Conservation (phyloP, 2,797 vertebrate genomes). For the Gadopsis marmoratus region DNA sequence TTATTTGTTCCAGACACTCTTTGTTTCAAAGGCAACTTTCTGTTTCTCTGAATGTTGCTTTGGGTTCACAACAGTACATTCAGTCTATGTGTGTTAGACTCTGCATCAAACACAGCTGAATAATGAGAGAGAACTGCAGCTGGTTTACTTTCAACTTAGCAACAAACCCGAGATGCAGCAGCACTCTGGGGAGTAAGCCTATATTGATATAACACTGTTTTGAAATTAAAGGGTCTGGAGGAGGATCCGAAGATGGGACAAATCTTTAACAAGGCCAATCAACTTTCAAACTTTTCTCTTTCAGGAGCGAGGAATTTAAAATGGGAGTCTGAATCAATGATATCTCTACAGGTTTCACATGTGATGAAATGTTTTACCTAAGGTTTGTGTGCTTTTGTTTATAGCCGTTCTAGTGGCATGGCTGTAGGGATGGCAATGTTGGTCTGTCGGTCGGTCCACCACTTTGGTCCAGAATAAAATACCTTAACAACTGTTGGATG, state of each 20-base stretch:
- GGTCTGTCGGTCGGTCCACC: neutral
- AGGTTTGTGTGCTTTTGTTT: neutral
- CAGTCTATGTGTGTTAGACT: conserved; percentile 21
- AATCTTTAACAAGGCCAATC: conserved; percentile 31
- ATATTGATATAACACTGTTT: conserved; percentile 49
- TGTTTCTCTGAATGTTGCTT: conserved; percentile 29
- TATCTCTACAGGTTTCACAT: neutral
- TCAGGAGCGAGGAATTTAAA: conserved; percentile 2
- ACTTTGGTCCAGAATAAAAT: neutral
- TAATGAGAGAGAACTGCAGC: conserved; percentile 51
- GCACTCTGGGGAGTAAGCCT: conserved; percentile 50
- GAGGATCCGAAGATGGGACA: conserved; percentile 18
- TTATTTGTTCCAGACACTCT: conserved; percentile 27
- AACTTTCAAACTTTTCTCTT: conserved; percentile 47
- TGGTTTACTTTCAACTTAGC: conserved; percentile 57
- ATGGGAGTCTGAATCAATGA: conserved; percentile 4
- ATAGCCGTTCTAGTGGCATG: fast-evolving
- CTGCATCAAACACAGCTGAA: conserved; percentile 49
- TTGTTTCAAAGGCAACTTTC: conserved; percentile 21
- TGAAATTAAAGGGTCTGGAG: conserved; percentile 50
- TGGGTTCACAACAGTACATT: conserved; percentile 31
- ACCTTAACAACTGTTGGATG: neutral
- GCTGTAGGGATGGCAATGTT: no score
- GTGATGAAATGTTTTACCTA: neutral
- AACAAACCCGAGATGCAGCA: conserved; percentile 41